These are phyloP conservation scores for Hemaris fuciformis DNA, from an alignment of 2,888 invertebrate genomes.

Conservation along the genomic window DNA sequence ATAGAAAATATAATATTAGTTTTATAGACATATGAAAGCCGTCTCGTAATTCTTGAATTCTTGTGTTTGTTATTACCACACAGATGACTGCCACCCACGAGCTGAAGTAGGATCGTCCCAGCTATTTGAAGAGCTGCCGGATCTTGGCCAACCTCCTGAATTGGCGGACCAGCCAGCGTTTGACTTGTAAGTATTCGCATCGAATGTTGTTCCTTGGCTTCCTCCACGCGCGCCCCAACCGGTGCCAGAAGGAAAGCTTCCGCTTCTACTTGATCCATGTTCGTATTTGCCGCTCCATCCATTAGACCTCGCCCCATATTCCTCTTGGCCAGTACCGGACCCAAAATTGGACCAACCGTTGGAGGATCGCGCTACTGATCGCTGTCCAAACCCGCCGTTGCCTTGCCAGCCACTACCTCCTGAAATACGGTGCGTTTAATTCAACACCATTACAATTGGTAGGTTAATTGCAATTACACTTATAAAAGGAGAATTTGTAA, in stretches of 20 bases:
- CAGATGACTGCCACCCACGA: conserved; percentile 29
- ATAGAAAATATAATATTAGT: background rate
- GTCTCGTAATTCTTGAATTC: too few species aligned
- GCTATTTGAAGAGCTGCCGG: conserved; percentile 13
- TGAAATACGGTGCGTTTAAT: too few species aligned
- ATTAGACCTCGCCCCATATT: background rate
- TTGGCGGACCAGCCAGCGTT: conserved; percentile 13
- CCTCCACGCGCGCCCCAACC: conserved; percentile 14
- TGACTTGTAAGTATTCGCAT: background rate
- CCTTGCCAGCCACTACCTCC: conserved; percentile 43
- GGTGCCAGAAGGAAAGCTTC: background rate
- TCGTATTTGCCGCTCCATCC: conserved; percentile 15
- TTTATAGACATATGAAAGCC: background rate
- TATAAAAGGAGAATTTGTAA: too few species aligned
- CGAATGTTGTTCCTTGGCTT: conserved; percentile 6
- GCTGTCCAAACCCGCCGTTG: conserved; percentile 25
- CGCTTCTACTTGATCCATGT: background rate
- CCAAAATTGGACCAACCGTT: conserved; percentile 27
- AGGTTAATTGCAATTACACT: too few species aligned
- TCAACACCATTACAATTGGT: too few species aligned
- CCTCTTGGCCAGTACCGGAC: conserved; percentile 22
- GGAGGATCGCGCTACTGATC: conserved; percentile 20
- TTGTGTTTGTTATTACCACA: conserved; percentile 19
- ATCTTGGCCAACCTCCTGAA: conserved; percentile 17
- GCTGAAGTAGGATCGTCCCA: conserved; percentile 12